Evolutionary conservation across 1,140 invertebrate genomes (phyloP).

Genomic region (Gerris buenoi): DNA sequence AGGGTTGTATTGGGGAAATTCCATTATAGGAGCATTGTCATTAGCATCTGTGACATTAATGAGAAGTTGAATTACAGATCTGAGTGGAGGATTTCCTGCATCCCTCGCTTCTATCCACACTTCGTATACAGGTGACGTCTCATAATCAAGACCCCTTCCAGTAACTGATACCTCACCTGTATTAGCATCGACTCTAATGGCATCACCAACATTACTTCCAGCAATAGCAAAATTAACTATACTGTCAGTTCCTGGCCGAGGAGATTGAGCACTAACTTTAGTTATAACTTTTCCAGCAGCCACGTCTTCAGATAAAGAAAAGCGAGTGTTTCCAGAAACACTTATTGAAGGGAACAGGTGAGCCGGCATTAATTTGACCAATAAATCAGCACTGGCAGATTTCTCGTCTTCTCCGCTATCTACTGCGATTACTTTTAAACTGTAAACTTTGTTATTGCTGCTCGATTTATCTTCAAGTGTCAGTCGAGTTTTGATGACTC

Average conservation of each 20-base stretch:
- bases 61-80: constrained; percentile 55
- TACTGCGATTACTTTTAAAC: constrained; percentile 53
- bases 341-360: constrained; percentile 59
- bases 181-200: constrained; percentile 59
- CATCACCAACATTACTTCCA: constrained; percentile 77
- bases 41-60: constrained; percentile 83
- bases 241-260: constrained; percentile 50
- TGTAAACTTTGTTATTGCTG: constrained; percentile 41
- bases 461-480: constrained; percentile 15
- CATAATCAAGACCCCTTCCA: constrained; percentile 70
- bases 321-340: constrained; percentile 46
- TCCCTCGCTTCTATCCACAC: constrained; percentile 86
- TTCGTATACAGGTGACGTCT: constrained; percentile 65
- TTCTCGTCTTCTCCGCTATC: constrained; percentile 47
- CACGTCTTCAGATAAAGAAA: constrained; percentile 63
- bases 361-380: constrained; percentile 50
- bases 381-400: constrained; percentile 48
- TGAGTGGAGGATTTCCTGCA: constrained; percentile 59
- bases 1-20: constrained; percentile 63
- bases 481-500: constrained; percentile 57
- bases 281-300: constrained; percentile 54
- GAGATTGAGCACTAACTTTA: constrained; percentile 49
- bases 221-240: constrained; percentile 68
- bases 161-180: constrained; percentile 64
- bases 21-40: constrained; percentile 76